Evolutionary conservation across 2,797 vertebrate genomes (phyloP), one percentile per base, ranked within the genome.

Genomic region (Eupleurogrammus muticus): DNA sequence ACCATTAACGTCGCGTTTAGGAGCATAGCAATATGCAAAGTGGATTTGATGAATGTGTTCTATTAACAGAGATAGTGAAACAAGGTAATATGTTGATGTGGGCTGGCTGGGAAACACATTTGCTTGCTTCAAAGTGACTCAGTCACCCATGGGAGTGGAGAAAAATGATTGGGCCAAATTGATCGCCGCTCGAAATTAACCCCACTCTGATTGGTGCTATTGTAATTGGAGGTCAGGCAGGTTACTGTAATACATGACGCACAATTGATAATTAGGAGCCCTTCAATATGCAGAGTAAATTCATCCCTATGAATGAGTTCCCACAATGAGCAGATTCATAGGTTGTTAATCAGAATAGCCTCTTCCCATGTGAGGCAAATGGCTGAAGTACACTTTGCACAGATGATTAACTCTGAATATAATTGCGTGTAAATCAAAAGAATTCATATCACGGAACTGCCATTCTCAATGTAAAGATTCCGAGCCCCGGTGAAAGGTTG

Each of bases 221-320:
- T 89, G 81, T 92, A 91, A 93, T 82, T 83, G 81, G 75, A 87
- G 89, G 86, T 88, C 87, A 73, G 66, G 35, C 34, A 19, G 86
- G 87, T 87, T 61, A 81, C 83, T 81, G 84, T 86, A 68, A 85
- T 90, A 92, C 88, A 90, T 73, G 84, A 77, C 34, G 59, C 19
- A 81, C 87, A 89, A 90, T 88, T 87, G 89, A 93, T 92, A 90
- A 92, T 89, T 89, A 90, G 77, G 67, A 83, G 68, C 53, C 59
- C 79, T 83, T 76, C 82, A 46, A 77, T 89, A 77, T 77, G 65
- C 59, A 19, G 55, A 79, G 79, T 84, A 77, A 90, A 91, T 91
- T 77, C 90, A 89, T 87, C 83, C 75, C 57, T 57, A 67, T 49
- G 38, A 87, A 85, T 24, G 55, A 72, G 74, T 72, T 64, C 66